These are phyloP conservation scores for Suncus etruscus DNA, from an alignment of 2,113 vertebrate species.

Conservation along the genomic window DNA sequence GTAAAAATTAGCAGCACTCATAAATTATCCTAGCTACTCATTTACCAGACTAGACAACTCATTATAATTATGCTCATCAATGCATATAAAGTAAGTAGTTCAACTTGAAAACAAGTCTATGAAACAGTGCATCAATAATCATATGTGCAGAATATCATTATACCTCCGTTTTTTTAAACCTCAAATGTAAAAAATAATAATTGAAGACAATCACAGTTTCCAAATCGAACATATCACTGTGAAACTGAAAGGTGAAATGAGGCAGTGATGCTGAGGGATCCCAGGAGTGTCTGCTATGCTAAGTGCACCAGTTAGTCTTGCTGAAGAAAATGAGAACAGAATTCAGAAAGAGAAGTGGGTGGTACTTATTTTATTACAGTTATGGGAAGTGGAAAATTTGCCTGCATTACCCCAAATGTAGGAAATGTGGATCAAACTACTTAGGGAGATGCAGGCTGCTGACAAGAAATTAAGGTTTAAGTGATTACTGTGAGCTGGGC, in stretches of 20 bases:
- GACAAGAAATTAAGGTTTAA: conserved; percentile 13
- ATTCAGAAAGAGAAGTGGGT: conserved; percentile 28
- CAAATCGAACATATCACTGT: conserved; percentile 66
- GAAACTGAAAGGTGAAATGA: not conserved
- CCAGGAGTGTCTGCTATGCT: not conserved
- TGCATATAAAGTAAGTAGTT: conserved; percentile 73
- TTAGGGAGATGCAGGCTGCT: not conserved
- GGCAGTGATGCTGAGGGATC: not conserved
- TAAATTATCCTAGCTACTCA: conserved; percentile 78
- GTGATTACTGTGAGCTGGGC: not conserved
- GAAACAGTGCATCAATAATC: conserved; percentile 76
- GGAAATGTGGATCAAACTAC: not conserved
- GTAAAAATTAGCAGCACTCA: conserved; percentile 71
- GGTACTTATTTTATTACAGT: not conserved
- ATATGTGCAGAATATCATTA: conserved; percentile 72
- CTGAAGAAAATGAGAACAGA: conserved; percentile 2
- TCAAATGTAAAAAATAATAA: conserved; percentile 54
- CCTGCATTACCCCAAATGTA: not conserved
- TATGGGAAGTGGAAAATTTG: not conserved
- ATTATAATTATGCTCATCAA: conserved; percentile 78
- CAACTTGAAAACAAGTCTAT: conserved; percentile 72
- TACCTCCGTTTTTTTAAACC: not conserved
- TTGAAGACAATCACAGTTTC: conserved; percentile 48
- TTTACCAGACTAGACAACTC: conserved; percentile 80
- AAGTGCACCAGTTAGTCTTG: not conserved